These are phyloP conservation scores for Zalophus californianus DNA, from an alignment of 2,797 vertebrate genomes.

Conservation along the genomic window DNA sequence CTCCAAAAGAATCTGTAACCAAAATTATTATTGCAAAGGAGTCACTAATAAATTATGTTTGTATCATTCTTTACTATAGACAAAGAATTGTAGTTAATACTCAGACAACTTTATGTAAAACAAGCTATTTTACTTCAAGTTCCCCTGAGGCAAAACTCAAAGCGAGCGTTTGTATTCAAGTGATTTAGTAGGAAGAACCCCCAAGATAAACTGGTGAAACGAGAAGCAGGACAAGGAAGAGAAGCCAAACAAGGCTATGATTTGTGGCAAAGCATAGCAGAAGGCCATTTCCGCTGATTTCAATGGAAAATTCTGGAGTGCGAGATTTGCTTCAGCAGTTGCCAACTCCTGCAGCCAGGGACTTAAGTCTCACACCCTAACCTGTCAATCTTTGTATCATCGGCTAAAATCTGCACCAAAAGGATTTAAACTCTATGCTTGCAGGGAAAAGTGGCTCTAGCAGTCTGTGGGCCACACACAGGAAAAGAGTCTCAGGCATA, in stretches of 20 bases:
- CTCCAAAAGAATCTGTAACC: background rate
- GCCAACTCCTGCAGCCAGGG: background rate
- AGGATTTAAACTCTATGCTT: background rate
- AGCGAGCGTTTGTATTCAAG: background rate
- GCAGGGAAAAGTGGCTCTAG: rapidly evolving
- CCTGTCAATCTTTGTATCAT: background rate
- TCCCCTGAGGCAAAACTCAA: background rate
- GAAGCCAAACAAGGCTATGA: background rate
- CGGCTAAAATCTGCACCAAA: background rate
- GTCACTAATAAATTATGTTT: background rate
- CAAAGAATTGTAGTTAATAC: background rate
- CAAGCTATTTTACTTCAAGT: background rate
- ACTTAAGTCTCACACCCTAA: background rate
- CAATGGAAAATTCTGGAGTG: background rate
- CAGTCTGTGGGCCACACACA: background rate
- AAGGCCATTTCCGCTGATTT: background rate
- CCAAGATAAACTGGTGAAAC: background rate
- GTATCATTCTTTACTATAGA: background rate
- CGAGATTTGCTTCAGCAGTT: background rate
- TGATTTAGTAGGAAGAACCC: background rate
- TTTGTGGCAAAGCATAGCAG: background rate
- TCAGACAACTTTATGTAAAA: background rate
- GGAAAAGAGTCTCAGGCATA: background rate
- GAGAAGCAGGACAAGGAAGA: background rate
- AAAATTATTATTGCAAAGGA: background rate